Evolutionary conservation across 2,797 vertebrate genomes (phyloP).

Genomic region (Psittacula derbiana): DNA sequence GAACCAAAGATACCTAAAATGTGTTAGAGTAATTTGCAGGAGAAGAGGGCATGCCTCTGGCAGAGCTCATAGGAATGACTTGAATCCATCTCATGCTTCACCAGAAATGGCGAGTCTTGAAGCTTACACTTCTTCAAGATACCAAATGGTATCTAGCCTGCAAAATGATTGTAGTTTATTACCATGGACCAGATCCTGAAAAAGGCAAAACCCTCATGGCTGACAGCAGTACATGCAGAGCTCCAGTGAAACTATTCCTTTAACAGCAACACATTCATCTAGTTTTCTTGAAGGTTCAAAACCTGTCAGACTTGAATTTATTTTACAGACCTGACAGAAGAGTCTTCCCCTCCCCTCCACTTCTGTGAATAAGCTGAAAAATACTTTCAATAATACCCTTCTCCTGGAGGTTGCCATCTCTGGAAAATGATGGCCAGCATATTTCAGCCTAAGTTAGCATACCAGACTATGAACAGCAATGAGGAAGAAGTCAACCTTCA

Average conservation of each 20-base stretch:
- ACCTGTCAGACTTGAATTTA: background rate
- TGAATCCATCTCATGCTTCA: background rate
- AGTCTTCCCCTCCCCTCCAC: background rate
- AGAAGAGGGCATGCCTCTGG: background rate
- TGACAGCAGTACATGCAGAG: background rate
- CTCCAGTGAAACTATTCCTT: background rate
- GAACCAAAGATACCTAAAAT: background rate
- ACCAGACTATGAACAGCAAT: background rate
- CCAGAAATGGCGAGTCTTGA: background rate
- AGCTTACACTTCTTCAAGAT: background rate
- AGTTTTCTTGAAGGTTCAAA: background rate
- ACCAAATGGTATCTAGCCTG: background rate
- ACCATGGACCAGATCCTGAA: background rate
- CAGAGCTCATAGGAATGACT: background rate
- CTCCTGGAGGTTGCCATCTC: background rate
- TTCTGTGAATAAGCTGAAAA: constrained; percentile 1
- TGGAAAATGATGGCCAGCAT: background rate
- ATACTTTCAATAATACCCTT: background rate
- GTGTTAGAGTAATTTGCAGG: background rate
- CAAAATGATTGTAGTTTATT: background rate
- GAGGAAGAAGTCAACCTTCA: background rate
- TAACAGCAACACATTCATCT: background rate
- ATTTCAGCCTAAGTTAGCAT: background rate
- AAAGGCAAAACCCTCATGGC: background rate
- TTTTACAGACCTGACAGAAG: background rate